Base-by-base conservation (phyloP, 2,888 invertebrate genomes). In the Campopleginae sp. region DNA sequence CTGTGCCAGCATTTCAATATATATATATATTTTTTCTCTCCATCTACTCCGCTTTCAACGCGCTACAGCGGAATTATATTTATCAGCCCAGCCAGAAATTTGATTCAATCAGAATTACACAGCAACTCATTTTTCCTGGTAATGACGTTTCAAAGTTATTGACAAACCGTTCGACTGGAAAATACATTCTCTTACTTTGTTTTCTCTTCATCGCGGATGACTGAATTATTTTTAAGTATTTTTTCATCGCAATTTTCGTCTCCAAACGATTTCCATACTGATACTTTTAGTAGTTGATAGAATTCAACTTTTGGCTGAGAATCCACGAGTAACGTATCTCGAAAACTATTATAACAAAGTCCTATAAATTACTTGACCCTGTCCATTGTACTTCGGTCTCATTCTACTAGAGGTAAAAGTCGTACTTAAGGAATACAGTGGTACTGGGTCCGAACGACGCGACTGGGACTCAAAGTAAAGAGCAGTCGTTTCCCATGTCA, bases 401-500 rank as follows among this genome's bases (percentile, higher is more conserved):
- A 46, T 66, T 66, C 33, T 77, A 44, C 42, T n/a, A 12, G 14
- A 76, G 65, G 12, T 63, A 33, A 58, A 71, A 38, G 38, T 38
- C 48, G 17, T 80, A 1, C 17, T 42, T 46, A 46, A 66, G 23
- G 38, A 75, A 65, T 27, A 42, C 68, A 68, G 17, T 51, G 6
- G 66, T 44, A 31, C 31, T 19, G 38, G 8, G 44, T 19, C 31
- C 46, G 10, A 68, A 44, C 19, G 33, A 54, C 58, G 66, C 38
- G 46, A 72, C 65, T 42, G 77, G 80, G 80, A 84, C 66, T 51
- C 70, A 51, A 78, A 51, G 6, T 77, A 80, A 81, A 66, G 58
- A 81, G 75, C 85, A 85, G 77, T 82, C 78, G 42, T 79, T 70
- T 70, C 78, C 74, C 81, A 77, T 70, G 81, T 78, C 33, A 63